Evolutionary conservation across 1,140 invertebrate genomes (phyloP).

Genomic region (Drosophila bifasciata): DNA sequence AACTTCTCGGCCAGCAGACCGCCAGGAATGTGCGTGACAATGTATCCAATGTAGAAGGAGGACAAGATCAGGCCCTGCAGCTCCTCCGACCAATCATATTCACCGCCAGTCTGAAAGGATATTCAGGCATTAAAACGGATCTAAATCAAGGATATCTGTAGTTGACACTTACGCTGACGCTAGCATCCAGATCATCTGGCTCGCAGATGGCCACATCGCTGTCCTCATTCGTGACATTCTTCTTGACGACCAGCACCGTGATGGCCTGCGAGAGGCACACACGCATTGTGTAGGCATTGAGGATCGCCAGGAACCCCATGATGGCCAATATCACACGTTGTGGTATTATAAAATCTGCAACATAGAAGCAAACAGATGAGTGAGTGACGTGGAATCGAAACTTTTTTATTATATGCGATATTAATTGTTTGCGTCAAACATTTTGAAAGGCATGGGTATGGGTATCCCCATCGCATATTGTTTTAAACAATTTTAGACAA

Average conservation of each 20-base stretch:
- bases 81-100: slow-evolving; percentile 70
- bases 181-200: slow-evolving; percentile 58
- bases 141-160: background rate
- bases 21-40: slow-evolving; percentile 86
- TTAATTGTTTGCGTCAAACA: slow-evolving; percentile 27
- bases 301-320: slow-evolving; percentile 93
- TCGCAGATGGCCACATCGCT: slow-evolving; percentile 53
- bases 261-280: slow-evolving; percentile 95
- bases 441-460: slow-evolving; percentile 26
- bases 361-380: slow-evolving; percentile 34
- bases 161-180: slow-evolving; percentile 14
- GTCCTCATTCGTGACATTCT: slow-evolving; percentile 49
- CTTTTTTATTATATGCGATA: background rate
- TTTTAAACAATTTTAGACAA: slow-evolving; percentile 37
- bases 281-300: slow-evolving; percentile 95
- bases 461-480: slow-evolving; percentile 12
- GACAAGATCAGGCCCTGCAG: slow-evolving; percentile 86
- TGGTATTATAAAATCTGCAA: slow-evolving; percentile 87
- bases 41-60: slow-evolving; percentile 88
- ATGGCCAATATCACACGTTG: slow-evolving; percentile 91
- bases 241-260: slow-evolving; percentile 91
- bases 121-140: background rate
- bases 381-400: background rate
- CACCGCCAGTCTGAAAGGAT: slow-evolving; percentile 36
- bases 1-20: slow-evolving; percentile 89